These are phyloP conservation scores for Glossophaga mutica DNA, from an alignment of 2,797 vertebrate genomes.

Conservation along the genomic window DNA sequence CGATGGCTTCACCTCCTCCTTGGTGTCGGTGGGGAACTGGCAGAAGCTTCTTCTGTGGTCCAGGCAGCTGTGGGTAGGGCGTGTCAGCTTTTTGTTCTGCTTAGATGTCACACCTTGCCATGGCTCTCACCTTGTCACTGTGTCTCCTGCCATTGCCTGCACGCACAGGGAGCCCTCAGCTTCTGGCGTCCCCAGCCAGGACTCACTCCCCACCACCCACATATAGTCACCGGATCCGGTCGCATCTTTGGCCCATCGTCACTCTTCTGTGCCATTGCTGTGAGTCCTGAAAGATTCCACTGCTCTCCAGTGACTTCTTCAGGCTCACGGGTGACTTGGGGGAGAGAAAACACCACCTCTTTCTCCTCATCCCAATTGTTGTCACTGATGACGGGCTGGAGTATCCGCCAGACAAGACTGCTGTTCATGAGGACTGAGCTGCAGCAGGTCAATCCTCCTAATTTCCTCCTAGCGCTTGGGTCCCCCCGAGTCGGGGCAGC, in stretches of 20 bases:
- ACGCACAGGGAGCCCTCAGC: background rate
- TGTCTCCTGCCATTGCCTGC: background rate
- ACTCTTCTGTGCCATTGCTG: background rate
- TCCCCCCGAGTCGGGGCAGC: background rate
- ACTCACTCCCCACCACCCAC: background rate
- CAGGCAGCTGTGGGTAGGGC: background rate
- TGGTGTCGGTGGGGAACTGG: background rate
- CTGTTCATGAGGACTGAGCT: too few species aligned
- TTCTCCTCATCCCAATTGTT: fast-evolving
- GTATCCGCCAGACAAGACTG: background rate
- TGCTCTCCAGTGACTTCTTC: background rate
- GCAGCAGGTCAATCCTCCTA: too few species aligned
- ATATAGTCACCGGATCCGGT: fast-evolving
- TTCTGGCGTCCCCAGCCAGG: background rate
- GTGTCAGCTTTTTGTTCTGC: background rate
- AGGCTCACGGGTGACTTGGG: background rate
- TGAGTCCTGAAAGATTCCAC: background rate
- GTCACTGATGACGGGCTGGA: background rate
- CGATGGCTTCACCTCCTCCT: background rate
- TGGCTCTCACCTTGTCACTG: background rate
- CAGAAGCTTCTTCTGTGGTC: background rate
- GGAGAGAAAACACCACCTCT: fast-evolving
- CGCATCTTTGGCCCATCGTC: fast-evolving
- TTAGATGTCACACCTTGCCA: background rate
- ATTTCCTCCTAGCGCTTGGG: background rate